Base-by-base conservation (phyloP, 2,888 invertebrate species). In the Eupelmus urozonus region DNA sequence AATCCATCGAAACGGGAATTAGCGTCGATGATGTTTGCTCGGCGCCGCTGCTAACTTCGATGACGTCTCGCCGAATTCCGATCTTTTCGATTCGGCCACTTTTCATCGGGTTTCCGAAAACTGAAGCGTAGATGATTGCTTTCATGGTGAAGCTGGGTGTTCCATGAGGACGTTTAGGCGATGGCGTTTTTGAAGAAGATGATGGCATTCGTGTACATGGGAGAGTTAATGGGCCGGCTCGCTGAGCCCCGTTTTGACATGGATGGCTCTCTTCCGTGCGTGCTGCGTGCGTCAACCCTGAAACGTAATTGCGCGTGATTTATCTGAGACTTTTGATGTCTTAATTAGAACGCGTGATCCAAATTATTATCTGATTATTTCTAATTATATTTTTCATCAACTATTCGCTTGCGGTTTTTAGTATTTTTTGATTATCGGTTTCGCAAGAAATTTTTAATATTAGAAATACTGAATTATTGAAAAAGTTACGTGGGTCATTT, bases 261-360 rank as follows among this genome's bases (percentile, higher is more conserved):
- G 55, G 62, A 62, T 45, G 27, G 49, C 57, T 76, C 34, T 59
- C 76, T 81, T 78, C 77, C 77, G 34, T 59, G 34, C 74, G 34
- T 42, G 25, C 29, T 80, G 76, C 74, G 71, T 69, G 66, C 74
- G 83, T 86, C 85, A 84, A 75, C 84, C 85, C 85, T 85, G 78
- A 29, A 84, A 84, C n/a, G n/a, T 75, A 59, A 75, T 49, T 78
- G 1, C 57, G 53, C 57, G n/a, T 63, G 20, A 34, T 60, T 71
- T 34, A 60, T 49, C 59, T 18, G 23, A 55, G 7, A 67, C 23
- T 66, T 16, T 3, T 16, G 23, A 16, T 45, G 11, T 13, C 20
- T 23, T 23, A 20, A 60, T 60, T 34, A 7, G 11, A 1, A 34
- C 5, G 9, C 9, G 34, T 34, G 34, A 3, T 49, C 18, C 16